phyloP scores from a whole-genome alignment of 2,888 invertebrate species.

The Epinotia nisella region DNA sequence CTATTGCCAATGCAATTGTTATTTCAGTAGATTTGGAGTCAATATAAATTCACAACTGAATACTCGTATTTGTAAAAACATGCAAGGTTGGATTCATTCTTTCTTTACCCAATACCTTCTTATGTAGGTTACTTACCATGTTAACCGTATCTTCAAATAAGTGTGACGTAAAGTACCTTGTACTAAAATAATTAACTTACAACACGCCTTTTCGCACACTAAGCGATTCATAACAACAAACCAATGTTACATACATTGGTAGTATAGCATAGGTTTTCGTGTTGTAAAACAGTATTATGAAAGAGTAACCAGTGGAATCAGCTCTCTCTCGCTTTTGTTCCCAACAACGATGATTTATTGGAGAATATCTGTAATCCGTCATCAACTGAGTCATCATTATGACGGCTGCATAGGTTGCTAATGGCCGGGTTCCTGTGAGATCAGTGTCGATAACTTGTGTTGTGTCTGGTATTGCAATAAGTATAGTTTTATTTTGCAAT shows the following conservation, averaged over 20 bases:
- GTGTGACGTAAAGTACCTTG: background rate
- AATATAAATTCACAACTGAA: no score
- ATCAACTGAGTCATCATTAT: slow-evolving; percentile 19
- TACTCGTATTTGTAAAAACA: background rate
- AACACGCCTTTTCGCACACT: background rate
- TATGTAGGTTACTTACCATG: no score
- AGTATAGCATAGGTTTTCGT: background rate
- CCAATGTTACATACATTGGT: background rate
- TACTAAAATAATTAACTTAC: background rate
- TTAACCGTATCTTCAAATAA: background rate
- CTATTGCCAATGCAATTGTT: no score
- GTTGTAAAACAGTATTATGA: background rate
- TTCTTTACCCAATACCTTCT: no score
- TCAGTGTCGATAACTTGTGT: background rate
- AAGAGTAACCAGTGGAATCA: slow-evolving; percentile 18
- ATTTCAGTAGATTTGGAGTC: no score
- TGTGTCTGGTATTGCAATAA: no score
- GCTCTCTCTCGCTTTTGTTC: slow-evolving; percentile 32
- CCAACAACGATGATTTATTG: slow-evolving; percentile 30
- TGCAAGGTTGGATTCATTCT: background rate
- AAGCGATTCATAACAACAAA: background rate
- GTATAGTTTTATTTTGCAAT: background rate
- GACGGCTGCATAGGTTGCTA: slow-evolving; percentile 5
- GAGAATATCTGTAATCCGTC: slow-evolving; percentile 12
- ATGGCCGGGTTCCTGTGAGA: background rate